phyloP scores from a whole-genome alignment of 2,113 vertebrate genomes.

The Vicugna pacos region DNA sequence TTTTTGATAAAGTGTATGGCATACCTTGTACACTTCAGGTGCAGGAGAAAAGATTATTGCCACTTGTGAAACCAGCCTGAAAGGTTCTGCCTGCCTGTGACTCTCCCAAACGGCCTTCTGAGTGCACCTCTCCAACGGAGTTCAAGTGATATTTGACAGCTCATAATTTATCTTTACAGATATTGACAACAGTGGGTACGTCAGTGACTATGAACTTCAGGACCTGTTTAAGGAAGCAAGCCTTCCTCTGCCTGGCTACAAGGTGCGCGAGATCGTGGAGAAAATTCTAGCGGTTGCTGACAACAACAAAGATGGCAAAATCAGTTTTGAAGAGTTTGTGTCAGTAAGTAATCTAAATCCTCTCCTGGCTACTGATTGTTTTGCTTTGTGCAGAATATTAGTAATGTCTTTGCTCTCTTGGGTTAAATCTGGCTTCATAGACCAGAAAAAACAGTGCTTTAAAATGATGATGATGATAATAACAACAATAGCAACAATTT shows the following conservation, averaged over 20 bases:
- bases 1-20: not conserved
- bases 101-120: not conserved
- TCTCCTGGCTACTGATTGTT: not conserved
- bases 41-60: not conserved
- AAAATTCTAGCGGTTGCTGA: constrained; percentile 93
- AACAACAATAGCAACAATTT: not conserved
- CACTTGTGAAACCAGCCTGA: not conserved
- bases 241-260: constrained; percentile 95
- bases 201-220: constrained; percentile 97
- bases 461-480: not conserved
- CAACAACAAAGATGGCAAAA: constrained; percentile 96
- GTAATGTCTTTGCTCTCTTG: not conserved
- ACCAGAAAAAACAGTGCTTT: not conserved
- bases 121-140: not conserved
- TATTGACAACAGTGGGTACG: constrained; percentile 96
- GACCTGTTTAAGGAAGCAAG: constrained; percentile 97
- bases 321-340: constrained; percentile 98
- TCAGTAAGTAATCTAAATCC: constrained; percentile 87
- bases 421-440: not conserved
- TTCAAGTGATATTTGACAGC: not conserved
- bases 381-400: not conserved
- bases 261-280: constrained; percentile 95
- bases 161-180: constrained; percentile 86
- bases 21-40: not conserved
- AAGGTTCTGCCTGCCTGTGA: not conserved